phyloP scores from a whole-genome alignment of 2,888 invertebrate genomes.

The Epicampocera succincta region DNA sequence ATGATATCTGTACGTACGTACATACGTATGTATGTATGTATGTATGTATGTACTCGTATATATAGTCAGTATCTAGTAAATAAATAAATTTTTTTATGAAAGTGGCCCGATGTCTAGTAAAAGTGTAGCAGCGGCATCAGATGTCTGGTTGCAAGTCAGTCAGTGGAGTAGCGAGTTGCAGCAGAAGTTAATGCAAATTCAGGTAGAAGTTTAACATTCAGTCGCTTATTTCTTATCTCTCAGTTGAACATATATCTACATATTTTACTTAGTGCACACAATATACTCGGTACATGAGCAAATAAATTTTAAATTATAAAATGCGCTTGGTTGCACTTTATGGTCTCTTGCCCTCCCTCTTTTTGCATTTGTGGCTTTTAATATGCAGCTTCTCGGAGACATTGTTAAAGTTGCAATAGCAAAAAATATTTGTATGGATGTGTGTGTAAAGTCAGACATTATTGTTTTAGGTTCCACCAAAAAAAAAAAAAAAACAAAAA shows the following conservation, averaged over 20 bases:
- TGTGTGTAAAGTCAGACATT: slow-evolving; percentile 36
- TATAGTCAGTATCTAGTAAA: no score
- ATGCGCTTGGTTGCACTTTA: slow-evolving; percentile 70
- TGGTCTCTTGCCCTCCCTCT: slow-evolving; percentile 61
- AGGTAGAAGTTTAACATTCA: slow-evolving; percentile 26
- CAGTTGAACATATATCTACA: background rate
- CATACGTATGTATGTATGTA: background rate
- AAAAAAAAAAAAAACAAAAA: background rate
- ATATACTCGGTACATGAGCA: slow-evolving; percentile 5
- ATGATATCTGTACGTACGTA: background rate
- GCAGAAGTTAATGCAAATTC: slow-evolving; percentile 25
- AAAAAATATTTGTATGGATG: no score
- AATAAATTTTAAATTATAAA: slow-evolving; percentile 64
- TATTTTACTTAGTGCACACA: background rate
- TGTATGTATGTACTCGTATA: background rate
- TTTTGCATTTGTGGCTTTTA: slow-evolving; percentile 5
- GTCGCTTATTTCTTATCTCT: slow-evolving; percentile 7
- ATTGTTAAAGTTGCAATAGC: background rate
- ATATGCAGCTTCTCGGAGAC: background rate
- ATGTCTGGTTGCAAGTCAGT: background rate
- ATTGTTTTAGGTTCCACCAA: slow-evolving; percentile 34
- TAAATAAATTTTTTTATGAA: no score
- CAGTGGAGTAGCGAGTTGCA: background rate
- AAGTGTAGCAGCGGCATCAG: background rate
- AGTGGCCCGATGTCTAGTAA: background rate